Percentiles rank a stretch among this genome's conserved stretches.
These are phyloP conservation scores for Drosophila limbata DNA, from an alignment of 2,888 invertebrate genomes.

Conservation along the genomic window DNA sequence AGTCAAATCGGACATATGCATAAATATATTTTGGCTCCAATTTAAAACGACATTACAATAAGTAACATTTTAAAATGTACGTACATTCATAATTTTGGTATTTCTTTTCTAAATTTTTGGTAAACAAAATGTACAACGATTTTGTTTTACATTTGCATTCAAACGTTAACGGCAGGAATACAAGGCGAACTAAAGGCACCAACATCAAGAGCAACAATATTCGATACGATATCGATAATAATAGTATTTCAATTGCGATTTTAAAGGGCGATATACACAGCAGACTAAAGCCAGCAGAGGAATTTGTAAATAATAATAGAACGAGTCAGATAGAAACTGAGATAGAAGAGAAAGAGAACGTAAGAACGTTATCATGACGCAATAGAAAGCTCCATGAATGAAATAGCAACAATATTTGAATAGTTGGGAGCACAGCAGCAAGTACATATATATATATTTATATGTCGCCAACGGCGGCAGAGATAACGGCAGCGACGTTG, in stretches of 20 bases:
- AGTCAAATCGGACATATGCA: neutral
- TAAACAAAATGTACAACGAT: conserved; percentile 54
- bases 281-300: neutral
- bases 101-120: conserved; percentile 52
- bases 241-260: conserved; percentile 3
- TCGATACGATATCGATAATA: neutral
- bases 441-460: conserved; percentile 1
- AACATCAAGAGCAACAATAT: conserved; percentile 2
- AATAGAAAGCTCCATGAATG: conserved; percentile 36
- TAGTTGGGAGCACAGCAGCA: conserved; percentile 21
- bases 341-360: conserved; percentile 5
- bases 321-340: conserved; percentile 7
- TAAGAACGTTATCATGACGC: conserved; percentile 42
- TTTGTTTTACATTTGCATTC: conserved; percentile 28
- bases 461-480: conserved; percentile 57
- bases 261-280: neutral
- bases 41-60: conserved; percentile 4
- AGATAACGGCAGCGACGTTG: conserved; percentile 41
- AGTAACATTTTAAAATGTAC: conserved; percentile 21
- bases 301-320: conserved; percentile 1
- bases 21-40: conserved; percentile 1
- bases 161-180: conserved; percentile 21
- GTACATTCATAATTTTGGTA: conserved; percentile 19
- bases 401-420: conserved; percentile 24
- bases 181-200: conserved; percentile 2